Evolutionary conservation across 2,888 invertebrate species (phyloP).

Genomic region (Brenthis hecate): DNA sequence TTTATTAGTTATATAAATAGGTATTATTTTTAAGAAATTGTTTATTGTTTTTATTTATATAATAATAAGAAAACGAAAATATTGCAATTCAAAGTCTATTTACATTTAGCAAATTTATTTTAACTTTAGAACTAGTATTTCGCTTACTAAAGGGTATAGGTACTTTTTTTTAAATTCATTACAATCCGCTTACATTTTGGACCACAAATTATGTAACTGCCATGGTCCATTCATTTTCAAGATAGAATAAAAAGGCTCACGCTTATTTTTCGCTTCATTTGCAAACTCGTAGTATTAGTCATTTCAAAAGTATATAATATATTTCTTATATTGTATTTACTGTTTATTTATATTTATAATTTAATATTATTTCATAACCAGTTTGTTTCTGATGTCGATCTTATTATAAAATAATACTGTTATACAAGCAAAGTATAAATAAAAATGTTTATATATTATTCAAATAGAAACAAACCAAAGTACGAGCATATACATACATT

Average conservation of each 20-base stretch:
- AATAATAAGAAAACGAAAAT: no score
- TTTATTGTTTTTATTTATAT: no score
- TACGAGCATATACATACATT: no score
- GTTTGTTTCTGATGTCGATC: conserved; percentile 1
- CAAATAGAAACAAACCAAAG: no score
- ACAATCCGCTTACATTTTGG: conserved; percentile 39
- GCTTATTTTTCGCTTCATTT: conserved; percentile 47
- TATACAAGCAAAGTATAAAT: not conserved
- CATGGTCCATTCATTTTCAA: conserved; percentile 48
- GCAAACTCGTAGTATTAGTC: conserved; percentile 42
- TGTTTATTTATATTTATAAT: conserved; percentile 16
- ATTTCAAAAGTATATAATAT: conserved; percentile 39
- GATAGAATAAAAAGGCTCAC: conserved; percentile 48
- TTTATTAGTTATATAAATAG: no score
- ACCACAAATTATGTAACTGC: conserved; percentile 47
- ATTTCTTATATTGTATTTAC: conserved; percentile 28
- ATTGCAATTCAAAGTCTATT: no score
- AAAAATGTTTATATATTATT: not conserved
- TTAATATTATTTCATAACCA: not conserved
- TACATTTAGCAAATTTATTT: no score
- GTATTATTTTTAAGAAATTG: no score
- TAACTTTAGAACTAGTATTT: no score
- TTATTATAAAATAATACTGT: not conserved
- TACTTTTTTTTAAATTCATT: no score
- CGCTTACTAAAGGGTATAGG: no score